Percentiles rank a stretch among this genome's conserved stretches.
These are phyloP conservation scores for Chlorops oryzae DNA, from an alignment of 1,140 invertebrate genomes.

Conservation along the genomic window DNA sequence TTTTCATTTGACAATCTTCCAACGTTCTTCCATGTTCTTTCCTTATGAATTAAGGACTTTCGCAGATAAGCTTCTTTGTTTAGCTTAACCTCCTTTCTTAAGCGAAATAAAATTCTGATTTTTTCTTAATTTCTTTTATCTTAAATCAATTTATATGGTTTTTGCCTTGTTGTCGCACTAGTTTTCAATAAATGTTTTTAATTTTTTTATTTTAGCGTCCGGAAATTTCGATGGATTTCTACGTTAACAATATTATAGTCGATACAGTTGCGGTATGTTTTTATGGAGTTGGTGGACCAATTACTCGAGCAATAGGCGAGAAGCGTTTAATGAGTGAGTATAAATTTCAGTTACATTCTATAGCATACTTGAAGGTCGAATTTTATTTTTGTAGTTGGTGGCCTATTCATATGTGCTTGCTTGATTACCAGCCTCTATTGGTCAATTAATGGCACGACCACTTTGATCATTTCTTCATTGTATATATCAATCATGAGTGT, in stretches of 20 bases:
- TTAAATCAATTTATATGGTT: not conserved
- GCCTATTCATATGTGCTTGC: conserved; percentile 38
- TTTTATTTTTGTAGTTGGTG: conserved; percentile 29
- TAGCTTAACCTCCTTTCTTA: no score
- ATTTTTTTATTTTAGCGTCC: conserved; percentile 21
- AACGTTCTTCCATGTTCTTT: no score
- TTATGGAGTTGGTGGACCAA: conserved; percentile 48
- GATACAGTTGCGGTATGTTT: conserved; percentile 50
- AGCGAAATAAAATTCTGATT: no score
- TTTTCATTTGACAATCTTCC: no score
- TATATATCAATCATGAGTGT: conserved; percentile 42
- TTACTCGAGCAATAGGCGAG: conserved; percentile 50
- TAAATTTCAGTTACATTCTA: no score
- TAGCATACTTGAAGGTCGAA: no score
- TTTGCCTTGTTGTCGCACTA: no score
- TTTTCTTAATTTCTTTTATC: no score
- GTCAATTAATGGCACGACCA: conserved; percentile 43
- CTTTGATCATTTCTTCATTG: conserved; percentile 32
- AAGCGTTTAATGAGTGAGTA: conserved; percentile 47
- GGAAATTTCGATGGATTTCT: conserved; percentile 49
- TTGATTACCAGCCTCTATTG: conserved; percentile 48
- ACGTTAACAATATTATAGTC: conserved; percentile 53
- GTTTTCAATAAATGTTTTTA: not conserved
- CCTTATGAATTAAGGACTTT: no score
- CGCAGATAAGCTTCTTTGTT: no score